Base-by-base conservation (phyloP, 2,888 invertebrate genomes). In the Limnephilus rhombicus region DNA sequence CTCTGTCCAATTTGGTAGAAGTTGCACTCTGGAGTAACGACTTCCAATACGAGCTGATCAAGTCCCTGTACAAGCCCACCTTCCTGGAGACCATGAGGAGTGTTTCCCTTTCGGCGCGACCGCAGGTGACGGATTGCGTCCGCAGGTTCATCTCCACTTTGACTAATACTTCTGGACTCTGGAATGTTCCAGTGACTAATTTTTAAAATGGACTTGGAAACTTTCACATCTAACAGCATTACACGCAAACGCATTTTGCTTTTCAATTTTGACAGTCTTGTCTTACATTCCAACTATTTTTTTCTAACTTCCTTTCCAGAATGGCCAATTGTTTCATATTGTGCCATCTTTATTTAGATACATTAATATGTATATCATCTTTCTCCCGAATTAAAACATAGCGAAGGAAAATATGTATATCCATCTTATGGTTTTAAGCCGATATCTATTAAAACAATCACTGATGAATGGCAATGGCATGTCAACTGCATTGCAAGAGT, bases 1-100 rank as follows among this genome's bases (percentile, higher is more conserved):
- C 7, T 5, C 3, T n/a, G 29, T 90, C 90, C 7, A 68, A 29
- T 13, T 34, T n/a, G 13, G 68, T 90, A 24, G 85, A 90, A 18
- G n/a, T 90, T 24, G 1, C 12, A 11, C n/a, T 12, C 11, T 90
- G 90, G 90, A 53, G 85, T 31, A 24, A 53, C 37, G 90, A 90
- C 31, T 90, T 90, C 34, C 90, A 90, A 29, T 11, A 37, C 3
- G 90, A 90, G 53, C 53, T 90, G 18, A 53, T 90, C 37, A 90
- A 90, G 34, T 85, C 90, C 29, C 41, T 90, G 37, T 53, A 90
- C 37, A 90, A 90, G 37, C 34, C 45, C 9, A 37, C 24, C 68
- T 90, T 90, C 85, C 85, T 85, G 34, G n/a, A 85, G 24, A 90
- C 90, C 5, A 90, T 90, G 90, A 15, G 13, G 53, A 45, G 18